These are phyloP conservation scores for Aphaenogaster rudis DNA, from an alignment of 1,140 invertebrate genomes.

Conservation along the genomic window DNA sequence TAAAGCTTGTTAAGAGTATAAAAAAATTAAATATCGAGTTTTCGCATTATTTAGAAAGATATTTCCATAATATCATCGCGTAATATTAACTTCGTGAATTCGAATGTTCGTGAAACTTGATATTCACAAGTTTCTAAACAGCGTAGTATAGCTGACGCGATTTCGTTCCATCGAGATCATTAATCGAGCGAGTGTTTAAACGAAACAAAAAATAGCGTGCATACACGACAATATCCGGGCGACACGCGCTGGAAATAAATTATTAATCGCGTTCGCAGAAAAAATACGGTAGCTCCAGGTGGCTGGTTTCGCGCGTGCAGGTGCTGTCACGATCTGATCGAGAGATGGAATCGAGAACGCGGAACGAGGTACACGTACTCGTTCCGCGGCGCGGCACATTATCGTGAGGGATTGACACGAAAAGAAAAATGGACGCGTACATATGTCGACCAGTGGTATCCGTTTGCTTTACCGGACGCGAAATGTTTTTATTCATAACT, in stretches of 20 bases:
- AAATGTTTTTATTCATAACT: conserved; percentile 65
- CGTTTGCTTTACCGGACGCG: conserved; percentile 52
- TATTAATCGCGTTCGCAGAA: conserved; percentile 67
- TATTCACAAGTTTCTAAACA: not conserved
- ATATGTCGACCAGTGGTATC: conserved; percentile 45
- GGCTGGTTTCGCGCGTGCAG: conserved; percentile 65
- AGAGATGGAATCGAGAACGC: conserved; percentile 56
- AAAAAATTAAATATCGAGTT: not conserved
- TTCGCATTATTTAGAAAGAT: not conserved
- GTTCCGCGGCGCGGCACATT: conserved; percentile 73
- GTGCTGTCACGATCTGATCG: conserved; percentile 68
- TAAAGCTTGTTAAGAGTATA: not conserved
- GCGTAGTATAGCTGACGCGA: not conserved
- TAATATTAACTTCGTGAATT: not conserved
- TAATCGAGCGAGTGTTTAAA: conserved; percentile 22
- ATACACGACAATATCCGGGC: conserved; percentile 47
- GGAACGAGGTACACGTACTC: conserved; percentile 65
- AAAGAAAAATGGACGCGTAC: conserved; percentile 56
- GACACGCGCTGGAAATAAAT: conserved; percentile 63
- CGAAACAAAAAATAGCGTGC: conserved; percentile 28
- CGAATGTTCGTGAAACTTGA: not conserved
- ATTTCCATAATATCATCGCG: not conserved
- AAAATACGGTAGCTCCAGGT: conserved; percentile 68
- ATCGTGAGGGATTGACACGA: conserved; percentile 57
- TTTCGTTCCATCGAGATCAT: conserved; percentile 38